Base-by-base conservation (phyloP, 2,888 invertebrate genomes). In the Zelleria hepariella region DNA sequence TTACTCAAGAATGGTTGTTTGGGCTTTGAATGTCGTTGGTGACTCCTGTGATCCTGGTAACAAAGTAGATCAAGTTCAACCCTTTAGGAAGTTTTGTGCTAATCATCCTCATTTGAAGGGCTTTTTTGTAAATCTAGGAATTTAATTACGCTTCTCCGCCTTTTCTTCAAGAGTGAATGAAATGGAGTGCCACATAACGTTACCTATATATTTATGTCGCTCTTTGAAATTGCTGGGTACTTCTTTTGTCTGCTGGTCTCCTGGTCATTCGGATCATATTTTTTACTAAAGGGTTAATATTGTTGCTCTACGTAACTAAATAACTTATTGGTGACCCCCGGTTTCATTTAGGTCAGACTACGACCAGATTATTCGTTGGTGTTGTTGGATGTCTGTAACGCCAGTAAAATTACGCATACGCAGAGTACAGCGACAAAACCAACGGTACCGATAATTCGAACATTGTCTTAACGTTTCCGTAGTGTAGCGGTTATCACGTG, bases 401-500 rank as follows among this genome's bases (percentile, higher is more conserved):
- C n/a, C n/a, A n/a, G n/a, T n/a, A n/a, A n/a, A n/a, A n/a, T n/a
- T n/a, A n/a, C n/a, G n/a, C n/a, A n/a, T n/a, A n/a, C 5, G 10
- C 21, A 18, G 1, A 49, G 18, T 49, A n/a, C 10, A 52, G 23
- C 10, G 20, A 23, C 15, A 48, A 48, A 18, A 15, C n/a, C 15
- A 48, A 48, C 5, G n/a, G 10, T 53, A 53, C 25, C 18, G 24
- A 24, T n/a, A 48, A 48, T 56, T 56, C 32, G 5, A 8, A 1
- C 6, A 10, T 18, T 2, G 15, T 15, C 1, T 8, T 20, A 15
- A 48, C n/a, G 91, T 91, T 91, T 91, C 91, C 91, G 92, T 92
- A 92, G 92, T 92, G 92, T 92, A 92, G 92, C 91, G 92, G 92
- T 92, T 92, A 92, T 92, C 92, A 92, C 92, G 92, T 93, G 92